Conservation (phyloP, 2,113 vertebrate species). For the Silurus meridionalis region DNA sequence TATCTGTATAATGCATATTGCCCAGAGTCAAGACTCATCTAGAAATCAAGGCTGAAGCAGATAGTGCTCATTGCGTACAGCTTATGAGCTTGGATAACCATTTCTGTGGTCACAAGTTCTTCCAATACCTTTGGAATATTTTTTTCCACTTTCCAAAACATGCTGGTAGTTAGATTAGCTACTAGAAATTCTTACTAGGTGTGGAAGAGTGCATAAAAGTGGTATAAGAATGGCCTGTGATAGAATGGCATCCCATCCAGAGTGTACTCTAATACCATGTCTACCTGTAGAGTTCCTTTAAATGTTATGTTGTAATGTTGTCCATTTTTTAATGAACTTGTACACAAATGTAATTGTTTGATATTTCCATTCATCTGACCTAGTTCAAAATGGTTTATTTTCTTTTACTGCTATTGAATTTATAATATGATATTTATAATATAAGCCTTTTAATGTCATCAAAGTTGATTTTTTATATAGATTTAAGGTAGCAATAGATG, state of each 20-base stretch:
- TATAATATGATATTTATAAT: no score
- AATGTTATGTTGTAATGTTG: conserved; percentile 2
- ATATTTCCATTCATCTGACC: background rate
- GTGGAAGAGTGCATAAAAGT: background rate
- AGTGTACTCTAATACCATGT: background rate
- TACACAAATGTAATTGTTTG: background rate
- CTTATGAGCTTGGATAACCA: background rate
- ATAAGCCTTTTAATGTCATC: background rate
- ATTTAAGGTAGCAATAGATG: background rate
- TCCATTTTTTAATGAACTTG: background rate
- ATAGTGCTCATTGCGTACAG: background rate
- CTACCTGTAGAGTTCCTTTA: background rate
- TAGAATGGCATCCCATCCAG: background rate
- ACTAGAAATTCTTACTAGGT: background rate
- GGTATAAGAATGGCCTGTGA: background rate
- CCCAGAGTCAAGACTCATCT: background rate
- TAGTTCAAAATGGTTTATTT: background rate
- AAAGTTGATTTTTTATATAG: background rate
- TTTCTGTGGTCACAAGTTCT: background rate
- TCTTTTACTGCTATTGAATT: background rate
- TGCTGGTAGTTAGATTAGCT: background rate
- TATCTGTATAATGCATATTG: background rate
- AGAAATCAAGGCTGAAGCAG: background rate
- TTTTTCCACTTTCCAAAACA: background rate
- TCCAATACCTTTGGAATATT: background rate